phyloP scores from a whole-genome alignment of 2,888 invertebrate genomes.

The Andrena bicolor region DNA sequence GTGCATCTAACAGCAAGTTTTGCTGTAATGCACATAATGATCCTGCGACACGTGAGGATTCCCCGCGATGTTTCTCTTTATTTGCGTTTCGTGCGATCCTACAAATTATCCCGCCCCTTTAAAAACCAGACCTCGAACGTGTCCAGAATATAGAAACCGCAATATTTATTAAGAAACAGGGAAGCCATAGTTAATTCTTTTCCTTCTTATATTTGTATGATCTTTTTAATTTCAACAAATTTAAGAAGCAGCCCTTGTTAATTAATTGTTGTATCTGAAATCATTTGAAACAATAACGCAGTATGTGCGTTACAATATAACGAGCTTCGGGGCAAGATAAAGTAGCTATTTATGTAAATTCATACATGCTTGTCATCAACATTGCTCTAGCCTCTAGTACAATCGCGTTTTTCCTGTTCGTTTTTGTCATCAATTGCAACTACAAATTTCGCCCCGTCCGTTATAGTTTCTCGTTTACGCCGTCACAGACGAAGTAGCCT shows the following conservation, averaged over 20 bases:
- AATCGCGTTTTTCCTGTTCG: not conserved
- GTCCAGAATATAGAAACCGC: not conserved
- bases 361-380: not conserved
- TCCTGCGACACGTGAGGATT: constrained; percentile 69
- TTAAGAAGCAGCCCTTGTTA: too few relatives aligned
- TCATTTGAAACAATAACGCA: too few relatives aligned
- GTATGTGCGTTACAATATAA: not conserved
- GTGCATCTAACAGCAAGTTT: constrained; percentile 55
- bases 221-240: too few relatives aligned
- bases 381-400: not conserved
- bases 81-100: constrained; percentile 22
- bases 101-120: constrained; percentile 15
- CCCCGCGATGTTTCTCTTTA: constrained; percentile 45
- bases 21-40: constrained; percentile 60
- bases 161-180: not conserved
- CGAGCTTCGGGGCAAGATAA: not conserved
- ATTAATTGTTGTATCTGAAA: too few relatives aligned
- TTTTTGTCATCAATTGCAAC: not conserved
- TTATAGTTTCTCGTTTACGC: constrained; percentile 15
- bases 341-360: not conserved
- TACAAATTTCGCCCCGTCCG: constrained; percentile 3
- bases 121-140: not conserved
- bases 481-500: not conserved
- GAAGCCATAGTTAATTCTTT: not conserved
- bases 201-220: too few relatives aligned